A percentile compares a stretch with the other conserved stretches of the same genome.
Conservation (phyloP, 2,797 vertebrate genomes). For the Pterois miles region DNA sequence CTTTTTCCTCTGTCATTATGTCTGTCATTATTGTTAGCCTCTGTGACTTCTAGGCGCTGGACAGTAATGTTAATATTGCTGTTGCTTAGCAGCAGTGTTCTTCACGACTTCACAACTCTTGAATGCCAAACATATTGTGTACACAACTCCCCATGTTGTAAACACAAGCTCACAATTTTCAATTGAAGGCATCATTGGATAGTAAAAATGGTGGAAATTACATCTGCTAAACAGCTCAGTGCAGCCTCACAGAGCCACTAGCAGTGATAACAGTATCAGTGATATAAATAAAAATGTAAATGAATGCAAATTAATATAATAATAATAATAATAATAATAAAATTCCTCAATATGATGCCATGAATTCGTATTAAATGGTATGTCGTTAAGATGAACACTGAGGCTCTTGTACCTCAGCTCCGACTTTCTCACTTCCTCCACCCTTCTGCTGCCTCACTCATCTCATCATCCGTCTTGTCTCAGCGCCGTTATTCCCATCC, state of each 20-base stretch:
- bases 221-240: neutral
- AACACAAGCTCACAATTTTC: too few relatives aligned
- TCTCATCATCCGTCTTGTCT: constrained; percentile 37
- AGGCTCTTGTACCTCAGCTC: constrained; percentile 26
- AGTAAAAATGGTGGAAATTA: neutral
- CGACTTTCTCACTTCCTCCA: constrained; percentile 57
- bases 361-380: neutral
- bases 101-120: too few relatives aligned
- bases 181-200: neutral
- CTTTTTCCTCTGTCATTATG: too few relatives aligned
- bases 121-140: too few relatives aligned
- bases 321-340: neutral
- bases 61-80: too few relatives aligned
- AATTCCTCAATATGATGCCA: neutral
- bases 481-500: constrained; percentile 14
- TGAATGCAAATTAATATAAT: neutral
- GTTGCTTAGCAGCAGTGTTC: too few relatives aligned
- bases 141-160: too few relatives aligned
- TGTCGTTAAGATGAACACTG: constrained; percentile 20
- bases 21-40: too few relatives aligned
- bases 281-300: neutral
- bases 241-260: neutral
- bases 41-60: too few relatives aligned
- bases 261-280: neutral
- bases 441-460: constrained; percentile 50